Conservation (phyloP, 1,140 invertebrate genomes). For the Atta texana region DNA sequence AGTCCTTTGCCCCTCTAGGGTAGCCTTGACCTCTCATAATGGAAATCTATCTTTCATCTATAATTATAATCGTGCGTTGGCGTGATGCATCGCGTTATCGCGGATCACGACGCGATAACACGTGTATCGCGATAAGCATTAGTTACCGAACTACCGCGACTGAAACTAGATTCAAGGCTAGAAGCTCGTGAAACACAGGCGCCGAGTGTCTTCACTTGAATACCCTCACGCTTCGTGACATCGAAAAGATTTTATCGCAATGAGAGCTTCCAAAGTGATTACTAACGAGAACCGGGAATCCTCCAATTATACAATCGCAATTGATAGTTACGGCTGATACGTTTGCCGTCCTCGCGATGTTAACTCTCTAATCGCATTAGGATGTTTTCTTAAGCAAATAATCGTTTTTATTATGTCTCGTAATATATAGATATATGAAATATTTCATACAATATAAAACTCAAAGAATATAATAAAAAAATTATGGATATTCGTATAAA, state of each 20-base stretch:
- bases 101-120: conserved; percentile 56
- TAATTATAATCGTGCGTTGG: conserved; percentile 69
- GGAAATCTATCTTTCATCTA: conserved; percentile 70
- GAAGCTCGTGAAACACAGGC: conserved; percentile 30
- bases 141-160: not conserved
- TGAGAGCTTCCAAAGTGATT: conserved; percentile 58
- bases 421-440: not conserved
- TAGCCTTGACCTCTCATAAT: conserved; percentile 32
- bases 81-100: conserved; percentile 61
- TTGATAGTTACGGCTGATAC: conserved; percentile 41
- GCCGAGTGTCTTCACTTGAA: conserved; percentile 15
- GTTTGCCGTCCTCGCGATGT: conserved; percentile 4
- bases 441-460: not conserved
- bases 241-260: conserved; percentile 56
- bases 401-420: not conserved
- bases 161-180: conserved; percentile 38
- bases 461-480: too few relatives aligned
- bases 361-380: conserved; percentile 18
- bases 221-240: conserved; percentile 29
- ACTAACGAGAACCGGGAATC: conserved; percentile 5
- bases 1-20: not conserved
- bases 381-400: not conserved
- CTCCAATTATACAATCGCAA: conserved; percentile 43
- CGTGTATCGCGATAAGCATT: conserved; percentile 57
- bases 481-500: too few relatives aligned